These are phyloP conservation scores for Ecdyonurus torrentis DNA, from an alignment of 2,888 invertebrate genomes.

Conservation along the genomic window DNA sequence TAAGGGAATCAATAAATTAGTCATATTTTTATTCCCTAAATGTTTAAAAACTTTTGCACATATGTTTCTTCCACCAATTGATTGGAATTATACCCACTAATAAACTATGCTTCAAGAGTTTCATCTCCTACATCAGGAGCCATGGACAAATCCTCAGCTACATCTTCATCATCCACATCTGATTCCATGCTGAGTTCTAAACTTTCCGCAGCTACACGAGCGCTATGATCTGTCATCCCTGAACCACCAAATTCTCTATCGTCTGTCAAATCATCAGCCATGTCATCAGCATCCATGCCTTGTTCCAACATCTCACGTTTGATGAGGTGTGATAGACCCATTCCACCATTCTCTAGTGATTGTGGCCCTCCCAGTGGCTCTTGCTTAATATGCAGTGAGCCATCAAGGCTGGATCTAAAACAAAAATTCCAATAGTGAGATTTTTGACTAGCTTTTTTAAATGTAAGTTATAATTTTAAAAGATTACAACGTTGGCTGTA, in stretches of 20 bases:
- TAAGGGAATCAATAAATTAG: background rate
- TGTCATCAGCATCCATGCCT: conserved; percentile 12
- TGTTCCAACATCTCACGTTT: conserved; percentile 14
- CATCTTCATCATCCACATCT: conserved; percentile 13
- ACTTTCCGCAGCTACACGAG: conserved; percentile 6
- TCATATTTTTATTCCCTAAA: background rate
- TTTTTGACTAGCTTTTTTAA: too few species aligned
- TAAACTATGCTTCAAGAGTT: background rate
- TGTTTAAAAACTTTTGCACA: background rate
- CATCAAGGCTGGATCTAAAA: conserved; percentile 12
- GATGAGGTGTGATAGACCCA: conserved; percentile 13
- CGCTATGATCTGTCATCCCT: conserved; percentile 5
- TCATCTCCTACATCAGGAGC: conserved; percentile 12
- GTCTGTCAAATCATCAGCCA: conserved; percentile 8
- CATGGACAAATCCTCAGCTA: conserved; percentile 15
- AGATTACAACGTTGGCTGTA: too few species aligned
- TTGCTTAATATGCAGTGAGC: conserved; percentile 14
- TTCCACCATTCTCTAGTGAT: conserved; percentile 1
- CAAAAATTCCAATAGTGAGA: background rate
- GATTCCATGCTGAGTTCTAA: conserved; percentile 11
- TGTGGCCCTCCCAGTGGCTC: conserved; percentile 8
- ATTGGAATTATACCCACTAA: too few species aligned
- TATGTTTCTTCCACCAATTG: too few species aligned
- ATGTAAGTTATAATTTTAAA: too few species aligned
- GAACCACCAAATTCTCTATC: conserved; percentile 10